phyloP scores from a whole-genome alignment of 2,113 vertebrate genomes.

The Amazona guildingii region DNA sequence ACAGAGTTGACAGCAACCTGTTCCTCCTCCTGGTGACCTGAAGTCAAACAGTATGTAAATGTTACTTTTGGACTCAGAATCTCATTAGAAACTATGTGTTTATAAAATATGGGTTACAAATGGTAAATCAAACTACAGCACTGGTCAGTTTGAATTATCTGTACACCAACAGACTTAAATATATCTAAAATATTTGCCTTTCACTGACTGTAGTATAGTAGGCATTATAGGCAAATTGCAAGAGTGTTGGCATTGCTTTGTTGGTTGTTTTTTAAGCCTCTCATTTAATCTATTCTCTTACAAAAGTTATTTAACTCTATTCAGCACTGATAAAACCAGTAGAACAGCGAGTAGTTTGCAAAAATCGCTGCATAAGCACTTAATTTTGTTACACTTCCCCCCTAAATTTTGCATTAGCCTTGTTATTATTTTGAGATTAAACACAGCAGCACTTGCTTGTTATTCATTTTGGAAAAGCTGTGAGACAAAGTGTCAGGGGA shows the following conservation, averaged over 20 bases:
- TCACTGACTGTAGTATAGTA: background rate
- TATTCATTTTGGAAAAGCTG: background rate
- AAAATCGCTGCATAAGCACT: background rate
- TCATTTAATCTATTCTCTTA: background rate
- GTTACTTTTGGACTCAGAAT: background rate
- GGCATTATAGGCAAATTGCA: background rate
- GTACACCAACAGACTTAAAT: background rate
- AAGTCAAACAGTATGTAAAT: background rate
- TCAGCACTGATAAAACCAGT: background rate
- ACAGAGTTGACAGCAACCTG: background rate
- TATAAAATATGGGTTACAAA: background rate
- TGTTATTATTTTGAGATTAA: background rate
- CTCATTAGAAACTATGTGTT: rapidly evolving
- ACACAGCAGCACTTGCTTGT: background rate
- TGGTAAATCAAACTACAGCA: background rate
- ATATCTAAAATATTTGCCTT: background rate
- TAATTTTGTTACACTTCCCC: background rate
- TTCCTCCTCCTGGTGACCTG: rapidly evolving
- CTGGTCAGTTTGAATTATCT: background rate
- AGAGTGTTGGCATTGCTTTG: background rate
- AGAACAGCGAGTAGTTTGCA: background rate
- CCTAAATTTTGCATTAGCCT: background rate
- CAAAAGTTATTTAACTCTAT: background rate
- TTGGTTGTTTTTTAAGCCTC: background rate
- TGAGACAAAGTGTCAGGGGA: background rate